Evolutionary conservation across 37 sponge, comb jelly and placozoan genomes (phyloP), one percentile per base, ranked within the genome.

Genomic region (Cladorhizidae sp.): DNA sequence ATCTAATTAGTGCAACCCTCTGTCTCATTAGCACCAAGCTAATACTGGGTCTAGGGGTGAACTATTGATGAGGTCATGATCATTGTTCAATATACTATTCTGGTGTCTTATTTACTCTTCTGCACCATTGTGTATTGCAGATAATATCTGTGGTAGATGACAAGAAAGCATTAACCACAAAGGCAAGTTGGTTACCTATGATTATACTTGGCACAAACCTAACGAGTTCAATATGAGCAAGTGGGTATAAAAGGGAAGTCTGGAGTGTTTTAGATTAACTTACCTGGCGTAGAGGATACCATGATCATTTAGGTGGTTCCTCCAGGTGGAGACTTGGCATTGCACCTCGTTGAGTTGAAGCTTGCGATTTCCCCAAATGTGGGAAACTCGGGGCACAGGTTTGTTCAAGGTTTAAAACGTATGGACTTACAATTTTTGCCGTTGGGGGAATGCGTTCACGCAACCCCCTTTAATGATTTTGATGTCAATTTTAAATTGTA

Each of bases 361-460:
- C n/a, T n/a, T n/a, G n/a, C n/a, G n/a, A n/a, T n/a, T n/a, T n/a
- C n/a, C n/a, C n/a, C n/a, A n/a, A n/a, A n/a, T n/a, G n/a, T n/a
- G n/a, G n/a, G n/a, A n/a, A n/a, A n/a, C n/a, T n/a, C n/a, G 95
- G 92, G n/a, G 91, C 95, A 83, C 78, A 67, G 95, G 83, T 71
- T 71, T 68, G 95, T 79, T 95, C 92, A 95, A 88, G 95, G 83
- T 65, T 95, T n/a, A n/a, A n/a, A n/a, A n/a, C n/a, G n/a, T n/a
- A n/a, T n/a, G 95, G 91, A 92, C 73, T 92, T 88, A 87, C 39
- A 91, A 95, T 95, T 95, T 95, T 95, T 95, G 95, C 42, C 82
- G 88, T 92, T 71, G 95, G 95, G 92, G 95, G 90, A 86, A 80
- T 91, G 95, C 95, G 95, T 95, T 88, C 95, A 92, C 95, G 95